A percentile compares a stretch with the other conserved stretches of the same genome.
Conservation (phyloP, 2,797 vertebrate species). For the Odontamblyopus rebecca region DNA sequence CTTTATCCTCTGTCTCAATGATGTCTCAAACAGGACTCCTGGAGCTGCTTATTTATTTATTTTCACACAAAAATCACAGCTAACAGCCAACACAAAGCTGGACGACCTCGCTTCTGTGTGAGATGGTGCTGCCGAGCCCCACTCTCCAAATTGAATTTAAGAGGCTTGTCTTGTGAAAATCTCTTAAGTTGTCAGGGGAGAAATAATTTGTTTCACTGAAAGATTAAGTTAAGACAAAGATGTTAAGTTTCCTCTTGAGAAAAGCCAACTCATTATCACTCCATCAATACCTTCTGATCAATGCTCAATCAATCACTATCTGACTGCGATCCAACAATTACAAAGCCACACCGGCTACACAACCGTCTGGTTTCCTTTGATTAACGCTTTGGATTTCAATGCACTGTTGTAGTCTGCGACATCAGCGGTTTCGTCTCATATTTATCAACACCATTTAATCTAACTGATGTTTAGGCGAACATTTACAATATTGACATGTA, state of each 20-base stretch:
- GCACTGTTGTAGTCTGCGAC: background rate
- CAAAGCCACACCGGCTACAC: background rate
- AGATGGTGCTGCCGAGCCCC: conserved; percentile 6
- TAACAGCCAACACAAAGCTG: conserved; percentile 12
- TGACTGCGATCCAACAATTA: conserved; percentile 1
- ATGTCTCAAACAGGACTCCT: background rate
- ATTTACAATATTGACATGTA: background rate
- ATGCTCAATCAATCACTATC: conserved; percentile 2
- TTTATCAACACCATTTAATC: background rate
- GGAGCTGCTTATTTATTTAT: conserved; percentile 8
- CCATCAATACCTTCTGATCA: background rate
- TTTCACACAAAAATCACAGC: background rate
- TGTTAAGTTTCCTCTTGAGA: conserved; percentile 8
- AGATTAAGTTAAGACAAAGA: conserved; percentile 11
- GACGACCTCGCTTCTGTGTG: background rate
- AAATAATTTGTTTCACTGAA: conserved; percentile 16
- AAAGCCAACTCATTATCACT: conserved; percentile 8
- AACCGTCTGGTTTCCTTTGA: background rate
- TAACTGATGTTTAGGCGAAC: background rate
- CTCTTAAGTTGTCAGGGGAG: conserved; percentile 18
- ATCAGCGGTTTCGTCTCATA: background rate
- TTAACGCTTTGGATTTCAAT: background rate
- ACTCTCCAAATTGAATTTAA: conserved; percentile 17
- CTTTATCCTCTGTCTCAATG: background rate
- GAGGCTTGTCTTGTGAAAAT: conserved; percentile 8